Conservation (phyloP, 2,888 invertebrate species). For the Rotaria magnacalcarata region DNA sequence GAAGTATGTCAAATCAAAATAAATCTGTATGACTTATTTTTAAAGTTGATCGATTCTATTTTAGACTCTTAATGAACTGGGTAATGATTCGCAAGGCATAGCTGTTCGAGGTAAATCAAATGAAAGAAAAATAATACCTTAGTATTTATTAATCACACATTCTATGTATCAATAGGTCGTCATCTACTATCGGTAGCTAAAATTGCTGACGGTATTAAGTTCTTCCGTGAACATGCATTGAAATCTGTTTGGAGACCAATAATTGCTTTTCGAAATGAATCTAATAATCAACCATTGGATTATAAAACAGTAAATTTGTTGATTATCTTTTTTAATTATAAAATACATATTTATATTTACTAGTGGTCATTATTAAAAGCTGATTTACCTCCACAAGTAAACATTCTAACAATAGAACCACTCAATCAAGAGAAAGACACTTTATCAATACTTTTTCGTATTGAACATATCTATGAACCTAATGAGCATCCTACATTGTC, state of each 20-base stretch:
- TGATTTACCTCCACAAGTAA: neutral
- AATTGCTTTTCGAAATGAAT: conserved; percentile 6
- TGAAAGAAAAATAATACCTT: neutral
- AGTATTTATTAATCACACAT: neutral
- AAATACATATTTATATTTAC: neutral
- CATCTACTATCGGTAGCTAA: neutral
- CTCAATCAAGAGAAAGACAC: neutral
- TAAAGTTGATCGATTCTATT: neutral
- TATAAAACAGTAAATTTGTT: neutral
- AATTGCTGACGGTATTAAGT: neutral
- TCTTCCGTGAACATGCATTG: neutral
- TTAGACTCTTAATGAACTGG: conserved; percentile 72
- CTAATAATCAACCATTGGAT: neutral
- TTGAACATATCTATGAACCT: conserved; percentile 14
- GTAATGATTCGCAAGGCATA: conserved; percentile 59
- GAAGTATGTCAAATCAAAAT: conserved; percentile 64
- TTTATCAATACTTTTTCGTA: neutral
- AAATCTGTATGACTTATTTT: neutral
- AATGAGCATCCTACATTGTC: conserved; percentile 33
- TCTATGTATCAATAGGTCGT: neutral
- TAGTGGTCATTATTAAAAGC: neutral
- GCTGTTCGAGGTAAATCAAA: conserved; percentile 54
- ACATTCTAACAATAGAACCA: conserved; percentile 20
- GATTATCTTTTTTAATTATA: neutral
- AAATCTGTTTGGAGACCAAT: conserved; percentile 11